phyloP scores from a whole-genome alignment of 1,140 invertebrate species.

The Matsumurasca onukii region DNA sequence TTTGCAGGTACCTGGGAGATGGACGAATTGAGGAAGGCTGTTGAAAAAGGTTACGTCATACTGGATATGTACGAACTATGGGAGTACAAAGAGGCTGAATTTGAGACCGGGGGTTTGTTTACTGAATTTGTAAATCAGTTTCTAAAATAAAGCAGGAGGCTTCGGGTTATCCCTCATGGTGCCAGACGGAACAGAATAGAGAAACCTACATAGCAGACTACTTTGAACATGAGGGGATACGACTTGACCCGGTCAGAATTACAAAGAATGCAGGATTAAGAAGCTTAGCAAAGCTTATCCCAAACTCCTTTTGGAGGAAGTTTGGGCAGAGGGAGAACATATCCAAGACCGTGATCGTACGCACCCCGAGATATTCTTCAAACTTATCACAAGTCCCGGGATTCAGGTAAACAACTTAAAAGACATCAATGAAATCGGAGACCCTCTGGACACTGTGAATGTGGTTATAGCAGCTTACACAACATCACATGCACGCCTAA shows the following conservation, averaged over 20 bases:
- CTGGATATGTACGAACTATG: constrained; percentile 48
- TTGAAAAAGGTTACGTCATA: no score
- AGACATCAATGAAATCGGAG: constrained; percentile 33
- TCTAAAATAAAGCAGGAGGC: no score
- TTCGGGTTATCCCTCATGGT: constrained; percentile 43
- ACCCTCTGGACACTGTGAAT: constrained; percentile 39
- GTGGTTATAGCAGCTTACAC: constrained; percentile 47
- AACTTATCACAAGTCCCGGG: constrained; percentile 41
- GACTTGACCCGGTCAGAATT: constrained; percentile 45
- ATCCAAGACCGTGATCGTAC: constrained; percentile 42
- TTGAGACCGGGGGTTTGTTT: constrained; percentile 43
- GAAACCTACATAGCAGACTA: constrained; percentile 46
- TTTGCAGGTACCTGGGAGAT: constrained; percentile 48
- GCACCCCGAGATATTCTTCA: constrained; percentile 39
- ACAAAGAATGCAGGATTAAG: constrained; percentile 45
- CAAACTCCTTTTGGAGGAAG: constrained; percentile 48
- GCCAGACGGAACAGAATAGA: constrained; percentile 40
- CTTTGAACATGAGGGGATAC: constrained; percentile 45
- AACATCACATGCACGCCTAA: constrained; percentile 48
- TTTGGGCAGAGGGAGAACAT: constrained; percentile 43
- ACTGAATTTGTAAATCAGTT: constrained; percentile 44
- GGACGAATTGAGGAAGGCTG: constrained; percentile 47
- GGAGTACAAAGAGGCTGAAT: constrained; percentile 41
- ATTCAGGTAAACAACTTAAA: constrained; percentile 37
- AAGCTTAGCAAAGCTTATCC: constrained; percentile 44